Conservation (phyloP, 2,113 vertebrate genomes). For the Eublepharis macularius region DNA sequence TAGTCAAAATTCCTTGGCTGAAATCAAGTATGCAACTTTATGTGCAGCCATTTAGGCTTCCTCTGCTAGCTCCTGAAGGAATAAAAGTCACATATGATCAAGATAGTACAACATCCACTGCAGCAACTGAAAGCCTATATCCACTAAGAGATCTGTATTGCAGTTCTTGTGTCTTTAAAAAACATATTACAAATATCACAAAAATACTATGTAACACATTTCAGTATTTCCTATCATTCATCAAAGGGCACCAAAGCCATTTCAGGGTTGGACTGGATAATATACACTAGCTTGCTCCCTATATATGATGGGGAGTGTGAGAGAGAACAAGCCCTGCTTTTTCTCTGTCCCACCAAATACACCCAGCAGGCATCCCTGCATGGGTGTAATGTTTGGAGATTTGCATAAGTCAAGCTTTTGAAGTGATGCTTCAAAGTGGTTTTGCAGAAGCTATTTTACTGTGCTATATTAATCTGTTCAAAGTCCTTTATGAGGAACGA, state of each 20-base stretch:
- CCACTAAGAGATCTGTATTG: no score
- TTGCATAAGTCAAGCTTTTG: constrained; percentile 29
- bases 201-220: no score
- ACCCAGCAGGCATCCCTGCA: no score
- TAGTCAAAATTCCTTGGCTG: neutral
- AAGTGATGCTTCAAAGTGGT: neutral
- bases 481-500: neutral
- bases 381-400: neutral
- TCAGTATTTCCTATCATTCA: no score
- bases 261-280: no score
- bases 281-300: no score
- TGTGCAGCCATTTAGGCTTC: neutral
- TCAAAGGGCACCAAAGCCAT: no score
- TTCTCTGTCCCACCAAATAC: no score
- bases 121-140: neutral
- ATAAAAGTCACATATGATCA: neutral
- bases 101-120: neutral
- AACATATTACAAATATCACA: no score
- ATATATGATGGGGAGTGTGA: no score
- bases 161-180: no score
- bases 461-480: neutral
- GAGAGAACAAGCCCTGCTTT: no score
- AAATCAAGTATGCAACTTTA: neutral
- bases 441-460: neutral
- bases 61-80: neutral